Evolutionary conservation across 2,888 invertebrate genomes (phyloP).

Genomic region (Augiades crinisus): DNA sequence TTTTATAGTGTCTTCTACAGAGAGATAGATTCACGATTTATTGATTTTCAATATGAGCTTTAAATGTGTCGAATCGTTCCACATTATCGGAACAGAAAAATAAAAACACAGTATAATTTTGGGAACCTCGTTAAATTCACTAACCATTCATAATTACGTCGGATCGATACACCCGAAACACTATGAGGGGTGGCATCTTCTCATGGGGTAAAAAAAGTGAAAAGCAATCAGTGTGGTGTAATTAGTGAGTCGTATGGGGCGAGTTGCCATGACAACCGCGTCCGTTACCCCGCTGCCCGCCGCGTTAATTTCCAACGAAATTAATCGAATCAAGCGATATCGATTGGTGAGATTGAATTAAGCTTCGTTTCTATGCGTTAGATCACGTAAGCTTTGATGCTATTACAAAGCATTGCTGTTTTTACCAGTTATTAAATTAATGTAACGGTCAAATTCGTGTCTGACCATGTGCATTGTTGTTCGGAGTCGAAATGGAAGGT

Average conservation of each 20-base stretch:
- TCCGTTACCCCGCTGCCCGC: conserved; percentile 69
- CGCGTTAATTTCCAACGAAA: conserved; percentile 76
- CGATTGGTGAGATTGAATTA: conserved; percentile 59
- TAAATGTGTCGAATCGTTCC: no score
- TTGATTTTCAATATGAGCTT: no score
- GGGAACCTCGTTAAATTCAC: conserved; percentile 10
- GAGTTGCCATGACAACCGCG: conserved; percentile 72
- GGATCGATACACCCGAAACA: conserved; percentile 23
- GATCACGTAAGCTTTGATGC: conserved; percentile 27
- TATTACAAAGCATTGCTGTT: no score
- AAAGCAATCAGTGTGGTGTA: conserved; percentile 82
- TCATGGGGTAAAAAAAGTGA: conserved; percentile 78
- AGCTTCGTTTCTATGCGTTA: conserved; percentile 35
- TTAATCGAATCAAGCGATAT: conserved; percentile 77
- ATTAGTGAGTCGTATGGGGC: conserved; percentile 81
- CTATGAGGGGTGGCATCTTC: conserved; percentile 73
- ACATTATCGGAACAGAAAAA: background rate
- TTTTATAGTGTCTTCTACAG: no score
- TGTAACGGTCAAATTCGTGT: no score
- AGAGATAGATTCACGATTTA: no score
- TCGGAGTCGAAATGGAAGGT: no score
- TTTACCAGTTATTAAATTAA: no score
- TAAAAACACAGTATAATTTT: conserved; percentile 1
- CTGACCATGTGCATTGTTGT: no score
- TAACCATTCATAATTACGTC: conserved; percentile 21